Conservation (phyloP, 1,140 invertebrate species). For the Metaphire vulgaris region DNA sequence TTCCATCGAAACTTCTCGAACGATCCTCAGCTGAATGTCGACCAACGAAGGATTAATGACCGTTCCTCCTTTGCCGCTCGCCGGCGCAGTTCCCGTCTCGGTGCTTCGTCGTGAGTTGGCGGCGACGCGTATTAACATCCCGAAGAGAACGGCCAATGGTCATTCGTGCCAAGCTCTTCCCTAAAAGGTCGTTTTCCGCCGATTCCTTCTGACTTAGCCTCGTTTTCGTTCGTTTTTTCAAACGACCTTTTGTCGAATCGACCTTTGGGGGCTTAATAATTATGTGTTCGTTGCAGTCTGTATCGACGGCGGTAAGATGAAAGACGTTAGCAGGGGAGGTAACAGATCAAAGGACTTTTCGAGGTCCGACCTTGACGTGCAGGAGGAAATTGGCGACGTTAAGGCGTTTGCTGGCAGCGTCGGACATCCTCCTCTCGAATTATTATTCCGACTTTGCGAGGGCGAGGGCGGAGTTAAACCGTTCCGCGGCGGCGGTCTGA, state of each 20-base stretch:
- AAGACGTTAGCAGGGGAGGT: no score
- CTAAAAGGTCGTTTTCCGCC: background rate
- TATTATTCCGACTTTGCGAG: no score
- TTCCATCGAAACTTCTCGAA: background rate
- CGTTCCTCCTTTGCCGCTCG: background rate
- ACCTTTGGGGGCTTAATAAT: no score
- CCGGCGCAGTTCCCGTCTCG: background rate
- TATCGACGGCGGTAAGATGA: no score
- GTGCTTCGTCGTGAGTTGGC: background rate
- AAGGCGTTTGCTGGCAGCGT: background rate
- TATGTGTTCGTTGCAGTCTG: no score
- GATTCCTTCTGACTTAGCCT: background rate
- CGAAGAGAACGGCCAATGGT: no score
- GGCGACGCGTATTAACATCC: no score
- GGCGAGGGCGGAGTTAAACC: no score
- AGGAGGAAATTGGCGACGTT: background rate
- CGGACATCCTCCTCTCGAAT: background rate
- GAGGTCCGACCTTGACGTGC: background rate
- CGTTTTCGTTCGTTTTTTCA: background rate
- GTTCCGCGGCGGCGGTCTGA: background rate
- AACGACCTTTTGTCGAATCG: no score
- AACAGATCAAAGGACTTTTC: background rate
- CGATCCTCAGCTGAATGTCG: background rate
- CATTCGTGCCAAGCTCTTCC: background rate
- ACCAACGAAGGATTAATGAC: background rate